Base-by-base conservation (phyloP, 2,797 vertebrate species). In the Cheirogaleus major region DNA sequence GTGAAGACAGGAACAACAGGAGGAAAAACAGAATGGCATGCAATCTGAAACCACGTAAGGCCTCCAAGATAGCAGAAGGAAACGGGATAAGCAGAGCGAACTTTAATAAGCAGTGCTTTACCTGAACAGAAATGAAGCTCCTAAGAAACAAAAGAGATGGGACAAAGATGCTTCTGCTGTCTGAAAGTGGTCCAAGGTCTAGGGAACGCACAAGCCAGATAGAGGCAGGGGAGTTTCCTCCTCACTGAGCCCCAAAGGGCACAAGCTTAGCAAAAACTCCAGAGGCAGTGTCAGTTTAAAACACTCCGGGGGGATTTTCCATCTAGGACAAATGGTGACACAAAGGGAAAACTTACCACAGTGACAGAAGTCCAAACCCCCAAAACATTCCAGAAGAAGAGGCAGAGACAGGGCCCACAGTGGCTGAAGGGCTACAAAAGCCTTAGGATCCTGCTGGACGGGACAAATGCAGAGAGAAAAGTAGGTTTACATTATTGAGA, bases 321-420 rank as follows among this genome's bases (percentile, higher is more conserved):
- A 45, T 23, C 7, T 20, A 48, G 9, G 25, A 91, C 48, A 35
- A 75, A 89, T 8, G 35, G 70, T 69, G 48, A 70, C 70, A 67
- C 3, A 23, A 52, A 6, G 41, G 75, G 80, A 55, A 84, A 57
- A 95, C 92, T 95, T 91, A 95, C 76, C 89, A 79, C 50, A 81
- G 15, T 61, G 65, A 73, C 85, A 73, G 57, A n/a, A 82, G 61
- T 84, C 75, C 82, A 73, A 93, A 27, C 32, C 63, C 94, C 72
- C 41, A 43, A 75, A 92, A 85, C 55, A 55, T 41, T 75, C 76
- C 81, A 72, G 91, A 78, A 87, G 55, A 61, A 25, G 25, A 90
- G 63, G 88, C 43, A 89, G 65, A 86, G 43, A 35, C 59, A 63
- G 45, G 80, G 92, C 35, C 63, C 82, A 63, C 73, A 35, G 79